Evolutionary conservation across 2,888 invertebrate species (phyloP), one percentile per base, ranked within the genome.

Genomic region (Aleiodes testaceus): DNA sequence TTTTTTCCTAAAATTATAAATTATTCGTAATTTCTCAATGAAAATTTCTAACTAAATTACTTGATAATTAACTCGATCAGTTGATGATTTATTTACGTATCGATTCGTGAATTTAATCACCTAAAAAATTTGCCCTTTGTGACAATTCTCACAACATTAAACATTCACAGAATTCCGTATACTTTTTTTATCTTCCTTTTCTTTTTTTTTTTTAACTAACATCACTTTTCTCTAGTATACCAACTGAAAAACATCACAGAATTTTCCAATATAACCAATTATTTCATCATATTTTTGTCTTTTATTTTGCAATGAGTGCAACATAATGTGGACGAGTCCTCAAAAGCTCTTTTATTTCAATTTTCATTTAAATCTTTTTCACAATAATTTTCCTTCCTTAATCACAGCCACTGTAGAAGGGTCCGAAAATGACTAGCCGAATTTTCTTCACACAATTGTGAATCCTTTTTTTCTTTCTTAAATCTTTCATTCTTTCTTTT

Each of bases 241-340:
- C 82, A 85, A 86, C 82, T 82, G 82, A 86, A 87, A 82, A 81
- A 86, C 87, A 87, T 87, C 87, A 87, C 87, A 87, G 87, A 87
- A 86, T 84, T 87, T 86, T 79, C 82, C 82, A 82, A 82, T 82
- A 83, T 78, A 80, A 81, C 82, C 83, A 84, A 87, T 85, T 80
- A 79, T 71, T 68, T 52, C 66, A 59, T 61, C 66, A 53, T 36
- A 44, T 64, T 45, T 50, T 68, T 67, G 70, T 74, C 77, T 71
- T 67, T 59, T 72, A 68, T 70, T 70, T 75, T 73, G 75, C 80
- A 78, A 75, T 72, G 76, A 72, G 75, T 76, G 45, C 9, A 42
- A 79, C 81, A 80, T 78, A 82, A 84, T 85, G 84, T 82, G 83
- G 81, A 80, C 74, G 71, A 74, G 72, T 69, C 53, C 18, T 72